Evolutionary conservation across 2,797 vertebrate genomes (phyloP), one percentile per base, ranked within the genome.

Genomic region (Karalla daura): DNA sequence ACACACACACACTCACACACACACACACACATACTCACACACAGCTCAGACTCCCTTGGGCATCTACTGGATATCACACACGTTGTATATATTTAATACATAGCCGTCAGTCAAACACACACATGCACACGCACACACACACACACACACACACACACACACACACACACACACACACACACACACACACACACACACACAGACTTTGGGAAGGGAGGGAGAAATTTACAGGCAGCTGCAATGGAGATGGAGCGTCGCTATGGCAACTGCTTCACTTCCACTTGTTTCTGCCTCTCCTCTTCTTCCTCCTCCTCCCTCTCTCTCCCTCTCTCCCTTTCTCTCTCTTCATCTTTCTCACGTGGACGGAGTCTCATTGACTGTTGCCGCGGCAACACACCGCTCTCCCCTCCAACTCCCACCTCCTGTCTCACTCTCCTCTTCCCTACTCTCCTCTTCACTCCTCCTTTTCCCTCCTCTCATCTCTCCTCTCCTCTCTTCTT

Each of bases 261-360:
- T 90, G 88, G 89, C 89, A 93, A 93, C 92, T 92, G 90, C 83
- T 88, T 91, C 85, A 86, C 77, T 90, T 84, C 66, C 58, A 80
- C 86, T 89, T 70, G 53, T 82, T 63, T 62, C 70, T 39, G 10
- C 52, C 73, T 40, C 44, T 41, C 20, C 51, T 63, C 47, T 53
- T 25, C 50, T 9, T 68, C 33, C 41, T 37, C 20, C 46, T 60
- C 47, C 62, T 24, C 54, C 9, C 36, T 41, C 64, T 20, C 43
- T 24, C 32, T 46, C 37, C 27, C 45, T 51, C 58, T 41, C 56
- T 65, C 49, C 17, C 59, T 41, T 56, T 35, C 61, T 61, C 63
- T 71, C 73, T 81, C 78, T 60, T 65, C 86, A 70, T 74, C 76
- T 63, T 85, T 81, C 78, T 90, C 82, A 87, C 68, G 25, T 79